Evolutionary conservation across 2,888 invertebrate genomes (phyloP), one percentile per base, ranked within the genome.

Genomic region (Athrips mouffetella): DNA sequence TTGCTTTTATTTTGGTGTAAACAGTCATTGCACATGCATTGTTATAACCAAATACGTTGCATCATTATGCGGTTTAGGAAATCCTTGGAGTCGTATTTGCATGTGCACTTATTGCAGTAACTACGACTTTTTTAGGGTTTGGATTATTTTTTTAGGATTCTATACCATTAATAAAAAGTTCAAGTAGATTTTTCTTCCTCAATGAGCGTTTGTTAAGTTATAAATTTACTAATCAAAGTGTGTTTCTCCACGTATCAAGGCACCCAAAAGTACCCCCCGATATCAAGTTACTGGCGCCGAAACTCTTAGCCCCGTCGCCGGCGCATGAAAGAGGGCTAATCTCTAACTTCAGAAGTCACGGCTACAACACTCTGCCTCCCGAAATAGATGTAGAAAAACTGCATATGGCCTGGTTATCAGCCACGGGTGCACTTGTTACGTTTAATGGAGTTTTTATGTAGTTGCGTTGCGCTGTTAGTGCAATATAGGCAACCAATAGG

Each of bases 361-460:
- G 68, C 56, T 47, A 49, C 42, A 69, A 67, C 70, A 67, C 70
- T 70, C 62, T 67, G 57, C 58, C 51, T 62, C 69, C 70, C 62
- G 66, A 76, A 81, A 83, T 83, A 82, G 50, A 42, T 48, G 49
- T 54, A 68, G 72, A 79, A 82, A 82, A 83, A 80, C 73, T 76
- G 76, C 77, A 80, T 75, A 67, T 76, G 80, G 71, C 70, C 63
- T 63, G 53, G 60, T 70, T 78, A 80, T 77, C 76, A 46, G 51
- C 55, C 52, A 49, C 52, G 55, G 62, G 58, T 60, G 57, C 47
- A 52, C 50, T 47, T 52, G 45, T 37, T 62, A 57, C 58, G 50
- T 48, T 55, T 73, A 71, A 71, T 73, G 67, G 62, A 60, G 15
- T 46, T 45, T 21, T 45, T 23, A n/a, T 33, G 33, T 45, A 15